Evolutionary conservation across 2,797 vertebrate species (phyloP), one percentile per base, ranked within the genome.

Genomic region (Molossus alvarezi): DNA sequence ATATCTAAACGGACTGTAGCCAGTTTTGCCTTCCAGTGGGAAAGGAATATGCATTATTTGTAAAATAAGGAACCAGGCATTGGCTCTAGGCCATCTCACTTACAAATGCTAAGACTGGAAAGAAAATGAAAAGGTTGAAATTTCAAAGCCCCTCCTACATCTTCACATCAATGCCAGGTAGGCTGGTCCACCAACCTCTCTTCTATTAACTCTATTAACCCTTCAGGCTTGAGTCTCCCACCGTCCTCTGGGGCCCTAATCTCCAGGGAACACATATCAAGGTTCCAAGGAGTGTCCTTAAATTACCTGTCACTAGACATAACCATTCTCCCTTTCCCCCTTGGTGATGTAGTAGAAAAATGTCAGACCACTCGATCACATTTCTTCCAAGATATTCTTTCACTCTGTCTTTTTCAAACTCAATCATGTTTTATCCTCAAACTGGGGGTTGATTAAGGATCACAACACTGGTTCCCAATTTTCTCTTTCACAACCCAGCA

Each of bases 311-410:
- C 57, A 76, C 37, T 45, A 71, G 23, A 53, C 55, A 76, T 37
- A 79, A 69, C 29, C 75, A 85, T 67, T 95, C n/a, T 75, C 85
- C 23, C 20, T 29, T 83, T 23, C 4, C 58, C 51, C 37, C 5
- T 41, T 0, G 3, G 9, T 41, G 48, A 71, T 4, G 0, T 25
- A 76, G 73, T 64, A 23, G 62, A 71, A 67, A 96, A 75, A 81
- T 33, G 12, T 57, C 88, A 90, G 33, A 89, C 45, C 33, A 55
- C 27, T 73, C n/a, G 45, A 6, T 29, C 48, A 33, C 45, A 67
- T 84, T 90, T 84, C 65, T 81, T 86, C 71, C 67, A 94, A 95
- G 79, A 86, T 73, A 88, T 9, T 75, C 53, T 91, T 75, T 76
- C 88, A 71, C 48, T 82, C 15, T n/a, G 25, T 45, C 81, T 92